phyloP scores from a whole-genome alignment of 2,888 invertebrate species.

The Harpagoxenus sublaevis region DNA sequence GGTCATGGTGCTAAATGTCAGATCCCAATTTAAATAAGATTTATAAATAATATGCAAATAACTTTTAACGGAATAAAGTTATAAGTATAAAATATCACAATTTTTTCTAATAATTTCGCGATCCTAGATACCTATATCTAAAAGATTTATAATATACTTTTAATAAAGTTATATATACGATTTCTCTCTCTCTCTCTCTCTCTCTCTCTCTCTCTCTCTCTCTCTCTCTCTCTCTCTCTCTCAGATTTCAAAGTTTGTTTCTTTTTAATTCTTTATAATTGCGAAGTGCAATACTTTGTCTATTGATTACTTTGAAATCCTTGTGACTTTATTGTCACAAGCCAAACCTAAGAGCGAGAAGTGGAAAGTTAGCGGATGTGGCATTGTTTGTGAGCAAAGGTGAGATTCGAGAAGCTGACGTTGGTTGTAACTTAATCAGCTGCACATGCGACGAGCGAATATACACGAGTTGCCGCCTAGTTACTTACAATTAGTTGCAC shows the following conservation, averaged over 20 bases:
- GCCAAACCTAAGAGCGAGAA: not conserved
- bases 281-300: not conserved
- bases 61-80: not conserved
- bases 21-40: not conserved
- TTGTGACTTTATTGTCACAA: conserved; percentile 6
- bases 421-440: conserved; percentile 40
- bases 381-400: conserved; percentile 32
- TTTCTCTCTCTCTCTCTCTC: no score
- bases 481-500: conserved; percentile 8
- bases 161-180: not conserved
- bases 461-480: conserved; percentile 14
- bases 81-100: not conserved
- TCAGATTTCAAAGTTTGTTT: not conserved
- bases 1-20: no score
- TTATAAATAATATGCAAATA: not conserved
- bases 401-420: conserved; percentile 25
- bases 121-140: not conserved
- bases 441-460: conserved; percentile 29
- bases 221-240: no score
- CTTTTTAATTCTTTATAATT: not conserved
- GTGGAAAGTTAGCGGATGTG: conserved; percentile 19
- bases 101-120: not conserved
- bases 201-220: no score
- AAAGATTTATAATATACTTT: not conserved
- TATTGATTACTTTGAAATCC: not conserved